Evolutionary conservation across 2,113 vertebrate genomes (phyloP).

Genomic region (Accipiter cooperii): DNA sequence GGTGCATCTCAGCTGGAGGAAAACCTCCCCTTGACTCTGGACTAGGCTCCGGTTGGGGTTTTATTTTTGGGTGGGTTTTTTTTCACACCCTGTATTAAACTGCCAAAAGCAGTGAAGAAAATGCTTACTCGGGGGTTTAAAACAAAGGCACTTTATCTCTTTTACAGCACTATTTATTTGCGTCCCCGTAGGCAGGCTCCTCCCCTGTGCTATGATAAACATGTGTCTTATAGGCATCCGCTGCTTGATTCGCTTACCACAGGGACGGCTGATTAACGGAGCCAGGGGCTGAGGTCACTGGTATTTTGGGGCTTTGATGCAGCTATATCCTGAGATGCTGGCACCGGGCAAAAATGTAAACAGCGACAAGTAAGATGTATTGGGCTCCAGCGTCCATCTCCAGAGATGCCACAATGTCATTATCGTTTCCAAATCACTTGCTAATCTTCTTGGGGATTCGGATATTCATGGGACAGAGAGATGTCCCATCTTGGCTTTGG

Average conservation of each 20-base stretch:
- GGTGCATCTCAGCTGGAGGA: rapidly evolving
- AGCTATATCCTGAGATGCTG: background rate
- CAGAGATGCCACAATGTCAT: rapidly evolving
- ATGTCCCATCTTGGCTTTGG: background rate
- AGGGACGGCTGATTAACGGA: background rate
- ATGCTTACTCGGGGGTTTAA: background rate
- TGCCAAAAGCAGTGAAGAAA: background rate
- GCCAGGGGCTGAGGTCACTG: background rate
- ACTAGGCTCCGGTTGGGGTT: background rate
- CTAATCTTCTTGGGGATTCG: background rate
- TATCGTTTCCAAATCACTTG: background rate
- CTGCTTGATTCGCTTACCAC: background rate
- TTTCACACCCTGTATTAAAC: background rate
- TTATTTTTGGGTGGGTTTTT: no score
- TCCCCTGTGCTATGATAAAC: background rate
- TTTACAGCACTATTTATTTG: background rate
- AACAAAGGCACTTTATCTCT: background rate
- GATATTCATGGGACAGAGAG: background rate
- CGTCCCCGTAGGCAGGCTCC: background rate
- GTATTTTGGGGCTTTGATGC: background rate
- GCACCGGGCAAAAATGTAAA: background rate
- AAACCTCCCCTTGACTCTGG: background rate
- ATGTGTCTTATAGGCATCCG: background rate
- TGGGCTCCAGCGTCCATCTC: background rate
- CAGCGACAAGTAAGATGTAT: background rate